Evolutionary conservation across 1,140 invertebrate genomes (phyloP), one percentile per base, ranked within the genome.

Genomic region (Mercenaria mercenaria): DNA sequence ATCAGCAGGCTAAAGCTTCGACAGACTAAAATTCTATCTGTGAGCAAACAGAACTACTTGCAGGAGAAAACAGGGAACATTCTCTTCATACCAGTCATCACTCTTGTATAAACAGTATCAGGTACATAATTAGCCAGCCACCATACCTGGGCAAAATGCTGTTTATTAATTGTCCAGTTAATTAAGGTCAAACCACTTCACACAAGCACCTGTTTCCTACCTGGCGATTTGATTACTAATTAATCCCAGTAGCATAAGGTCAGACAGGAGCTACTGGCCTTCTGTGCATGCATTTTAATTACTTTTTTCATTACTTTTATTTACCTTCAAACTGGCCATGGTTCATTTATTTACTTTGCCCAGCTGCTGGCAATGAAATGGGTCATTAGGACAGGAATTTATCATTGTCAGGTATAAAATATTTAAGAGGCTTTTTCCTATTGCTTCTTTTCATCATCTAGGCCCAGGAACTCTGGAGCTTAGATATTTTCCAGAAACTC

Each of bases 111-210:
- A 72, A 72, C 67, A 72, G 23, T 29, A 37, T 72, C 37, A 39
- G 0, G 67, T 20, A 2, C 20, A 72, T 72, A 72, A 72, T 72
- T 72, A 72, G 67, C 1, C 11, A 37, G 34, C 29, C 23, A 72
- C 34, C 37, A 39, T 72, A 72, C 67, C 67, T 72, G 67, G 2
- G 2, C 11, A 15, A 72, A 4, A 37, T 39, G 67, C 39, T 72
- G 37, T 72, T 72, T 72, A 72, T 72, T 37, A 72, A 72, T 72
- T 72, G 67, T 37, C 67, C 67, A 72, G 67, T 72, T 72, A 72
- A 72, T 72, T 72, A 72, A 15, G 67, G 67, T 72, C 67, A 72
- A 72, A 26, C 59, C 59, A 64, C 59, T 64, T 26, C 26, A 64
- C 8, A 64, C 59, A 64, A 29, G 59, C 59, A 64, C 59, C 59